Percentiles rank a stretch among this genome's conserved stretches.
These are phyloP conservation scores for Planococcus citri DNA, from an alignment of 1,140 invertebrate species.

Conservation along the genomic window DNA sequence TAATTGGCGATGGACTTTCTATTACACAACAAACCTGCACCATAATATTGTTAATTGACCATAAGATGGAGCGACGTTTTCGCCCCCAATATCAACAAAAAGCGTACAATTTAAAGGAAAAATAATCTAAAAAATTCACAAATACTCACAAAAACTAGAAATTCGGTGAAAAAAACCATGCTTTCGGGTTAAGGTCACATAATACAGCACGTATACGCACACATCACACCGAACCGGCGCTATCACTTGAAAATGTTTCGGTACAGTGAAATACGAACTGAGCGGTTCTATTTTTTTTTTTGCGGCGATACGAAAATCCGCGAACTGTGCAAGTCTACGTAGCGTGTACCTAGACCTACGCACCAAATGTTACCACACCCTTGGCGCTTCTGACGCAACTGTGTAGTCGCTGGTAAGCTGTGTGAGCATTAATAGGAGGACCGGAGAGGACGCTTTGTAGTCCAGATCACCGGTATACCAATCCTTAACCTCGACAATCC, in stretches of 20 bases:
- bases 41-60: neutral
- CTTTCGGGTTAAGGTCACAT: constrained; percentile 17
- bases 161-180: neutral
- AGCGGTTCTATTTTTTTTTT: constrained; percentile 15
- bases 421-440: too few relatives aligned
- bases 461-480: neutral
- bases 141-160: constrained; percentile 9
- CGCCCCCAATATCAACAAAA: neutral
- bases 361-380: constrained; percentile 18
- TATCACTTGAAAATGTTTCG: neutral
- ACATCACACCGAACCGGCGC: neutral
- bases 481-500: constrained; percentile 20
- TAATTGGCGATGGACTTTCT: neutral
- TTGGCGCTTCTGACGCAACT: constrained; percentile 16
- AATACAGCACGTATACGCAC: neutral
- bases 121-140: neutral
- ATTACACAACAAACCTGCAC: neutral
- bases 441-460: constrained; percentile 5
- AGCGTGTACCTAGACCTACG: too few relatives aligned
- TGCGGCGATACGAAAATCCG: constrained; percentile 13
- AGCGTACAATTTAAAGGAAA: neutral
- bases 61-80: neutral
- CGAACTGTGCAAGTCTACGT: neutral
- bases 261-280: neutral
- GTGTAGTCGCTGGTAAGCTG: neutral